Base-by-base conservation (phyloP, 1,140 invertebrate species). In the Zaprionus ornatus region DNA sequence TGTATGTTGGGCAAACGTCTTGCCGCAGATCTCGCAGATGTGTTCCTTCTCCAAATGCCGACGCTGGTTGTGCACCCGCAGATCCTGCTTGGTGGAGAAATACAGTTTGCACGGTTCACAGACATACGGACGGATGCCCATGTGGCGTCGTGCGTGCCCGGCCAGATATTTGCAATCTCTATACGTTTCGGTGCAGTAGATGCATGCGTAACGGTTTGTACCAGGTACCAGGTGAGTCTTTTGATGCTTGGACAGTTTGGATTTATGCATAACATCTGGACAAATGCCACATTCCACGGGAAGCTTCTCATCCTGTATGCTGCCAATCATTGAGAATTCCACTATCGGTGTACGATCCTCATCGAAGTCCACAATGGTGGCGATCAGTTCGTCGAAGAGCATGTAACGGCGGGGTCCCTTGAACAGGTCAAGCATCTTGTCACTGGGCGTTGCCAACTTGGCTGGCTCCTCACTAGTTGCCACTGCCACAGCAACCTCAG, bases 21-120 rank as follows among this genome's bases (percentile, higher is more conserved):
- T 92, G 48, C 91, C 91, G 59, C 91, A 92, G 56, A 92, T 76
- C 54, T 92, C 91, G 40, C 91, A 92, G n/a, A 91, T 90, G 45
- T 91, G 91, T 59, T 92, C 91, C 59, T 91, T 91, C n/a, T 88
- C 74, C 23, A 90, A 52, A 35, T 92, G 91, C 1, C 91, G 72
- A 0, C 91, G 82, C 70, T 92, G 91, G 13, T 92, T 91, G 60
- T 92, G 91, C 0, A 92, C 91, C 0, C 82, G 76, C 35, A 92
- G 40, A 32, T 92, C 91, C 71, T 92, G 90, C 42, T 92, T 92
- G 23, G 91, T 92, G 23, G 84, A 86, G 29, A 92, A 92, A 35
- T 92, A 92, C 35, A 91, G 57, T 12, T 91, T 91, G 40, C 91
- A 92, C 3, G 77, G 37, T 25, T 92, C 87, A 48, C 91, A 92